Conservation (phyloP, 2,797 vertebrate genomes). For the Mycteria americana region DNA sequence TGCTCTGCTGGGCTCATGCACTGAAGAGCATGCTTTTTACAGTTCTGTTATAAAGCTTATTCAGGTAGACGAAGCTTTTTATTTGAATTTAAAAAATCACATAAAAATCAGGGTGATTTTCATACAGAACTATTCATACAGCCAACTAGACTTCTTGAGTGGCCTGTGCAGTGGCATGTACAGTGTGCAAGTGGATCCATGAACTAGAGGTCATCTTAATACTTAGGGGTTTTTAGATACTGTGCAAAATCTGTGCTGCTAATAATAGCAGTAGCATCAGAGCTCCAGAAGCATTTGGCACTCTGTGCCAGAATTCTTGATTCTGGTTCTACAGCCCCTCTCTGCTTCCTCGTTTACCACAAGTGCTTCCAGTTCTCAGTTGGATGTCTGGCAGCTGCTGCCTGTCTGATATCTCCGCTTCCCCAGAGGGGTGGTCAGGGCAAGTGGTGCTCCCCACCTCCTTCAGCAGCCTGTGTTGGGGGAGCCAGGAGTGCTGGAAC, state of each 20-base stretch:
- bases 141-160: neutral
- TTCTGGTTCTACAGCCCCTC: neutral
- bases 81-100: neutral
- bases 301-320: neutral
- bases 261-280: neutral
- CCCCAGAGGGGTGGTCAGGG: fast-evolving
- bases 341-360: neutral
- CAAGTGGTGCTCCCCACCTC: neutral
- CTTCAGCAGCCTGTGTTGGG: fast-evolving
- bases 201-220: neutral
- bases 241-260: neutral
- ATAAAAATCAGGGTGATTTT: neutral
- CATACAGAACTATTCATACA: neutral
- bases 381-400: neutral
- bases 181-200: neutral
- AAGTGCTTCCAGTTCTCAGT: neutral
- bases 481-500: neutral
- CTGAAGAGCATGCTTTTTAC: neutral
- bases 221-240: neutral
- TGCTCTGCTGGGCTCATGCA: neutral
- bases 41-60: neutral
- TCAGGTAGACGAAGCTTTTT: neutral
- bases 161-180: neutral
- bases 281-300: neutral
- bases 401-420: neutral